These are phyloP conservation scores for Physella acuta DNA, from an alignment of 1,140 invertebrate genomes.

Conservation along the genomic window DNA sequence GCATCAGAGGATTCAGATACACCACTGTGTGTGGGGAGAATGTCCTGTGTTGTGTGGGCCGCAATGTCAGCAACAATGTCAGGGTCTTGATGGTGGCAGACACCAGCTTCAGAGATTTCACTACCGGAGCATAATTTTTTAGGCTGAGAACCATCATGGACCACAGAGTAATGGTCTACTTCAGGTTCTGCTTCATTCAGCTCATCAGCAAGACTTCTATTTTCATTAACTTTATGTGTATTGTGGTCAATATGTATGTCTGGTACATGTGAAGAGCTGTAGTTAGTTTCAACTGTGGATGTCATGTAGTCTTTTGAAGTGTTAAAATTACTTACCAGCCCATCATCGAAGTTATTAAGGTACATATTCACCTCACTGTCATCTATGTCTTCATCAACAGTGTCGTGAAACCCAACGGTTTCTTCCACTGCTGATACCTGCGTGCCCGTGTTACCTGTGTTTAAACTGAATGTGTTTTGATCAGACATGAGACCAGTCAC, in stretches of 20 bases:
- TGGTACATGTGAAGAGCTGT: not conserved
- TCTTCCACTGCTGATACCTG: not conserved
- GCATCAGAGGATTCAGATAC: not conserved
- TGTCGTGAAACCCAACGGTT: slow-evolving; percentile 20
- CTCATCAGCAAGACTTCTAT: slow-evolving; percentile 16
- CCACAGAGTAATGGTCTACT: not conserved
- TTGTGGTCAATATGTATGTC: slow-evolving; percentile 11
- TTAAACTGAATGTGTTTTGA: not conserved
- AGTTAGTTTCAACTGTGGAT: not conserved
- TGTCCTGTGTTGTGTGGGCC: not conserved
- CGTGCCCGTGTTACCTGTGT: not conserved
- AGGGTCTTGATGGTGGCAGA: slow-evolving; percentile 2
- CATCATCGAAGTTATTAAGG: not conserved
- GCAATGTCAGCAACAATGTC: slow-evolving; percentile 10
- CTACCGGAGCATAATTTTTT: slow-evolving; percentile 18
- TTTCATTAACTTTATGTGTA: not conserved
- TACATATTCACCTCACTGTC: slow-evolving; percentile 11
- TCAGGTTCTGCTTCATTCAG: slow-evolving; percentile 10
- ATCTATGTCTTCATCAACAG: slow-evolving; percentile 4
- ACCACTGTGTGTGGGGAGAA: not conserved
- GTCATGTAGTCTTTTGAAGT: not conserved
- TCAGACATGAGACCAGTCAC: not conserved
- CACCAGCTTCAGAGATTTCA: not conserved
- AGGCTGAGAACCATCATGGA: not conserved
- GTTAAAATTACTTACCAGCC: not conserved